Percentiles rank a stretch among this genome's conserved stretches.
These are phyloP conservation scores for Nothocercus nigrocapillus DNA, from an alignment of 2,113 vertebrate species.

Conservation along the genomic window DNA sequence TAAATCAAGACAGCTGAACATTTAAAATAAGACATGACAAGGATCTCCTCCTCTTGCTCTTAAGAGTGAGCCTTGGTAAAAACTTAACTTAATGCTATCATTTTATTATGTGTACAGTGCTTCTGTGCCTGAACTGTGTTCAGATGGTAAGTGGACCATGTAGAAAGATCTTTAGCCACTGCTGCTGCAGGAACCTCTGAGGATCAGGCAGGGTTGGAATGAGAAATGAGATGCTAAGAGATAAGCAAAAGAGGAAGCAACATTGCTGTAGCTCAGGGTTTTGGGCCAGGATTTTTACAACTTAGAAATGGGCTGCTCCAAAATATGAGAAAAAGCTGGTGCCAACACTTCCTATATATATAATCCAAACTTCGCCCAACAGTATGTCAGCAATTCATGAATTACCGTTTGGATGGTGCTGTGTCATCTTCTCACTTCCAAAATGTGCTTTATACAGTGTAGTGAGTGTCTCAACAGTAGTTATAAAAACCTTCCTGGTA, in stretches of 20 bases:
- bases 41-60: neutral
- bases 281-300: neutral
- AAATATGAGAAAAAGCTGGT: fast-evolving
- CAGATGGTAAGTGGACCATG: neutral
- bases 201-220: neutral
- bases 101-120: fast-evolving
- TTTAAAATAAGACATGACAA: neutral
- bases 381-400: fast-evolving
- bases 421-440: neutral
- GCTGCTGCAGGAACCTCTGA: neutral
- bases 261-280: fast-evolving
- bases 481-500: fast-evolving
- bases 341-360: neutral
- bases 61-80: neutral
- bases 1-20: neutral
- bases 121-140: neutral
- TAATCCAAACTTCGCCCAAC: neutral
- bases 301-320: neutral
- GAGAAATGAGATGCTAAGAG: neutral
- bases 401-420: neutral
- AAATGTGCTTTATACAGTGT: neutral
- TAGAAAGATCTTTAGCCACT: too few species aligned
- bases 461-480: fast-evolving
- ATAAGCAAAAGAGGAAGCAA: too few species aligned
- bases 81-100: fast-evolving